These are phyloP conservation scores for Capitulum mitella DNA, from an alignment of 2,888 invertebrate species.

Conservation along the genomic window DNA sequence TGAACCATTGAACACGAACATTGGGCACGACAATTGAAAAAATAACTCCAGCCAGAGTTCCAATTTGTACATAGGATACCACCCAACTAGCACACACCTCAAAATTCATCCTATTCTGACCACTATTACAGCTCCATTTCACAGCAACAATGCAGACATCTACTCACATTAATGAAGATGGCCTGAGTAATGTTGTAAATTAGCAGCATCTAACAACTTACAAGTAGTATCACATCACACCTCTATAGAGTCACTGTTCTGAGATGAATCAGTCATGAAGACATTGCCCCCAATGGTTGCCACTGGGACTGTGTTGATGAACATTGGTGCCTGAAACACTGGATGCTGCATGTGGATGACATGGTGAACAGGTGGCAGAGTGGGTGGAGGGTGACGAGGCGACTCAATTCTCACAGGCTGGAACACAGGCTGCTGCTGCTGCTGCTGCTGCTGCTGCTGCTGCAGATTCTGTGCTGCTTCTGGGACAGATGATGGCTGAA, in stretches of 20 bases:
- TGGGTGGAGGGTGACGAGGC: background rate
- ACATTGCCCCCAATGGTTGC: background rate
- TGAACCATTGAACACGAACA: background rate
- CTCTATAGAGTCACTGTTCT: constrained; percentile 7
- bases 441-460: background rate
- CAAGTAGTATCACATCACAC: background rate
- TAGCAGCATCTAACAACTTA: background rate
- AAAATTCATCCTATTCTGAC: background rate
- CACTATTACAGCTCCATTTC: constrained; percentile 12
- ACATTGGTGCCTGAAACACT: background rate
- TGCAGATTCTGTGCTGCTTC: constrained; percentile 25
- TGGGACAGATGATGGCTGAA: background rate
- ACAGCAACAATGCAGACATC: constrained; percentile 10
- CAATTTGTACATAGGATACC: background rate
- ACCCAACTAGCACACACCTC: background rate
- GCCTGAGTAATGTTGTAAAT: background rate
- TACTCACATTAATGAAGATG: background rate
- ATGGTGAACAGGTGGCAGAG: constrained; percentile 4
- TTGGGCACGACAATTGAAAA: background rate
- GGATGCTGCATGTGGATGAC: constrained; percentile 21
- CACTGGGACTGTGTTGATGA: constrained; percentile 9
- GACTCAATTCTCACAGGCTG: background rate
- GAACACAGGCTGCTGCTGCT: background rate
- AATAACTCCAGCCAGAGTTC: background rate
- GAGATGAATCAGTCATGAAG: constrained; percentile 12